Evolutionary conservation across 2,797 vertebrate species (phyloP).

Genomic region (Parambassis ranga): DNA sequence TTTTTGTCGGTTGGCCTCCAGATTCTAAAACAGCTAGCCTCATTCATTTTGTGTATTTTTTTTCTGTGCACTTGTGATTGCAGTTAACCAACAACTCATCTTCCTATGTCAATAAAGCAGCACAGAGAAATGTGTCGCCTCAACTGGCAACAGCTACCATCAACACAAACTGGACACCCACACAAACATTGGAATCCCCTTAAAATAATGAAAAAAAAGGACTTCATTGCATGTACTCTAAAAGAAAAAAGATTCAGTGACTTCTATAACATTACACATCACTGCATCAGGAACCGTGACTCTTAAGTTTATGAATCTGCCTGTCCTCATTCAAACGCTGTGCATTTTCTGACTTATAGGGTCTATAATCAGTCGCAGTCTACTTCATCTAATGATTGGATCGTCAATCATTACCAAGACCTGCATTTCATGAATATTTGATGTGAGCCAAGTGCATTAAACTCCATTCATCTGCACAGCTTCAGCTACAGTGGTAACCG

Average conservation of each 20-base stretch:
- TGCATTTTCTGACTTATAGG: slow-evolving; percentile 27
- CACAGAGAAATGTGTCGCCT: no score
- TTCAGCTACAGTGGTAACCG: slow-evolving; percentile 30
- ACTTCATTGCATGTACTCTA: background rate
- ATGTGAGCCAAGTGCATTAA: slow-evolving; percentile 45
- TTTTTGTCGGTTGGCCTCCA: no score
- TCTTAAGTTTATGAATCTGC: slow-evolving; percentile 9
- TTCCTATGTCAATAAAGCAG: no score
- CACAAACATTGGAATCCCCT: no score
- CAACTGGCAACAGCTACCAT: no score
- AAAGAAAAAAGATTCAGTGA: background rate
- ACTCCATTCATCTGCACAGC: slow-evolving; percentile 24
- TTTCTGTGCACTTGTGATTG: no score
- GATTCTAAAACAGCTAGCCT: no score
- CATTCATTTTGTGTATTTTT: no score
- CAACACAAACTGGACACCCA: background rate
- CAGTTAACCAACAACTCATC: no score
- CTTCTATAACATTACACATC: background rate
- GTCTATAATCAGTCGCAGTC: slow-evolving; percentile 40
- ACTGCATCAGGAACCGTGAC: background rate
- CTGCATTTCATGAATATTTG: slow-evolving; percentile 54
- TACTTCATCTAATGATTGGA: slow-evolving; percentile 44
- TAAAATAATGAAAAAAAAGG: no score
- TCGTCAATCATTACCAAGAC: slow-evolving; percentile 45
- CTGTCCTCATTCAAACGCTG: slow-evolving; percentile 9